These are phyloP conservation scores for Quadroppia sp. DNA, from an alignment of 2,888 invertebrate species.

Conservation along the genomic window DNA sequence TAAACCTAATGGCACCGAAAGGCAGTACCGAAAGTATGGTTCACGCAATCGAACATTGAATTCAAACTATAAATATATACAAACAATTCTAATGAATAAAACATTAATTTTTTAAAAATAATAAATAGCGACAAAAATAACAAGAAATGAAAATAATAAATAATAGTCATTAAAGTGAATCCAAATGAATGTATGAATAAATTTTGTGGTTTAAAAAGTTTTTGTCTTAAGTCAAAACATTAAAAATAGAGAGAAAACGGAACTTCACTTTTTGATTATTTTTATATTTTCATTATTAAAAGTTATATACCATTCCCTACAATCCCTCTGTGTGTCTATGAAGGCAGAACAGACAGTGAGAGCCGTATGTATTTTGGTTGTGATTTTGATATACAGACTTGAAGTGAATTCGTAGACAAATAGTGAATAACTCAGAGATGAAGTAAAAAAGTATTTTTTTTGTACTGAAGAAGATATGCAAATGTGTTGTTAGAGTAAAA, in stretches of 20 bases:
- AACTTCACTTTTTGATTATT: constrained; percentile 17
- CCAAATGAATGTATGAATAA: background rate
- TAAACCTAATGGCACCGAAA: too few species aligned
- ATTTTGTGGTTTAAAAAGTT: background rate
- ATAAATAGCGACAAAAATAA: too few species aligned
- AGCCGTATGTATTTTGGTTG: background rate
- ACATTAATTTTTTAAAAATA: too few species aligned
- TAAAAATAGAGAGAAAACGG: background rate
- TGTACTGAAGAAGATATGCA: background rate
- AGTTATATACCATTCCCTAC: background rate
- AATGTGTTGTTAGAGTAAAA: background rate
- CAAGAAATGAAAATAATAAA: too few species aligned
- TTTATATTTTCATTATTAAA: background rate
- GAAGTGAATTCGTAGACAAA: background rate
- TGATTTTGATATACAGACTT: background rate
- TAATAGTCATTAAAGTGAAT: background rate
- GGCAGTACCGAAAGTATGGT: too few species aligned
- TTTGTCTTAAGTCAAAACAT: too few species aligned
- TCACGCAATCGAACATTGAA: too few species aligned
- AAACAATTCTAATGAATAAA: too few species aligned
- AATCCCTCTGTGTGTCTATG: background rate
- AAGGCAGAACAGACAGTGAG: background rate
- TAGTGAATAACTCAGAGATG: background rate
- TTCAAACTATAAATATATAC: too few species aligned
- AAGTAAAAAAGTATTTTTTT: background rate